Conservation (phyloP, 2,797 vertebrate genomes). For the Trichosurus vulpecula region DNA sequence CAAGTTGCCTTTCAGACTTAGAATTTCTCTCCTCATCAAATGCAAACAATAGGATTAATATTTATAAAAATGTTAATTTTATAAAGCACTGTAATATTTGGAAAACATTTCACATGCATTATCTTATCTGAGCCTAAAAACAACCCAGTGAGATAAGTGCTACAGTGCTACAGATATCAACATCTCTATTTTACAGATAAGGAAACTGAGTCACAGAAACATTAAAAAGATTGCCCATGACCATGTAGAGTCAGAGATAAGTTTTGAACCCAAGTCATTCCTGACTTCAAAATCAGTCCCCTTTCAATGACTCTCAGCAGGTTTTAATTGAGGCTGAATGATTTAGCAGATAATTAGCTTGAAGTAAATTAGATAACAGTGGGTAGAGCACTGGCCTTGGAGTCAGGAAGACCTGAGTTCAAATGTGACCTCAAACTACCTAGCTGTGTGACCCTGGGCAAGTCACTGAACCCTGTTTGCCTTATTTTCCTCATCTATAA, state of each 20-base stretch:
- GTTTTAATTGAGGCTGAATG: background rate
- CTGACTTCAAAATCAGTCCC: constrained; percentile 47
- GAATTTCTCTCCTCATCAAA: too few relatives aligned
- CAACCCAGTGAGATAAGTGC: background rate
- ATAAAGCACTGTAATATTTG: background rate
- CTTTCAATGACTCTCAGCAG: constrained; percentile 55
- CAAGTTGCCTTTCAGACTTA: too few relatives aligned
- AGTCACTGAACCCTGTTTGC: too few relatives aligned
- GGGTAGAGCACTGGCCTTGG: too few relatives aligned
- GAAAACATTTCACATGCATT: background rate
- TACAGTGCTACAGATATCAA: background rate
- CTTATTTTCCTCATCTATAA: too few relatives aligned
- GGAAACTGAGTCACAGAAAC: background rate
- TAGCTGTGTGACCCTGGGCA: too few relatives aligned
- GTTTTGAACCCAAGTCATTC: constrained; percentile 68
- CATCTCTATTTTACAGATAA: background rate
- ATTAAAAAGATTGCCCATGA: background rate
- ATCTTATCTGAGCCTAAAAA: background rate
- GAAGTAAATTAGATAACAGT: background rate
- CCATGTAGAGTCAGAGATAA: background rate
- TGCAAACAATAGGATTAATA: too few relatives aligned
- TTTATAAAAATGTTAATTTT: background rate
- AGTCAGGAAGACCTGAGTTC: too few relatives aligned
- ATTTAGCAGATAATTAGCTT: background rate
- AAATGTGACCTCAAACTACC: too few relatives aligned